These are phyloP conservation scores for Sebastes dallii DNA, from an alignment of 2,797 vertebrate genomes.

Conservation along the genomic window DNA sequence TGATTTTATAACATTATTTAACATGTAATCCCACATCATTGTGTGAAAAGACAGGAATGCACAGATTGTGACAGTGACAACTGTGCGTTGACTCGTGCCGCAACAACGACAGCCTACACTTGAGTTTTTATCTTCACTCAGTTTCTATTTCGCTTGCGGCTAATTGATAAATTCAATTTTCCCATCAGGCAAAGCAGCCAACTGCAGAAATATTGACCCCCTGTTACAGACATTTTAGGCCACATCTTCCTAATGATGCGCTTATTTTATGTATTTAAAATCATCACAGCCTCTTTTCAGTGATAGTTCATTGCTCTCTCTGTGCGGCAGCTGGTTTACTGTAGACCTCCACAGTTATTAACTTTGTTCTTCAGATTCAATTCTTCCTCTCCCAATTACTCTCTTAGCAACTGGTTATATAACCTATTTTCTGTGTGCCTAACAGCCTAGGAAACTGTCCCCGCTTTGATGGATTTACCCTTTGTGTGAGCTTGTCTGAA, in stretches of 20 bases:
- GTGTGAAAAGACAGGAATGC: conserved; percentile 53
- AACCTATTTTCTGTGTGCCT: conserved; percentile 57
- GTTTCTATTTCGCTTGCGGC: not conserved
- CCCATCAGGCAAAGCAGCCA: not conserved
- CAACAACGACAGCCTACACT: not conserved
- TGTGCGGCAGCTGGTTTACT: not conserved
- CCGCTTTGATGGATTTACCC: conserved; percentile 37
- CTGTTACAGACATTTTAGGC: not conserved
- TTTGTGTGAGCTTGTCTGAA: conserved; percentile 56
- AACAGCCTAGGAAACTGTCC: conserved; percentile 37
- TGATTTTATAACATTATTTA: not conserved
- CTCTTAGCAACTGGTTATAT: conserved; percentile 56
- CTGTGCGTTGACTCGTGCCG: not conserved
- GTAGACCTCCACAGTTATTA: not conserved
- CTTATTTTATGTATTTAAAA: not conserved
- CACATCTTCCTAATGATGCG: not conserved
- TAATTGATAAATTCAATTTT: not conserved
- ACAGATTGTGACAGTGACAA: conserved; percentile 30
- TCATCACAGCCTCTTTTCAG: not conserved
- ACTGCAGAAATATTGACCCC: not conserved
- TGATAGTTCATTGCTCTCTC: not conserved
- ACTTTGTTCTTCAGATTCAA: conserved; percentile 1
- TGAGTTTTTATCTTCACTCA: not conserved
- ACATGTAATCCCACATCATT: conserved; percentile 44
- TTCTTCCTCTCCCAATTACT: conserved; percentile 40